Evolutionary conservation across 1,140 invertebrate species (phyloP).

Genomic region (Nasonia giraulti): DNA sequence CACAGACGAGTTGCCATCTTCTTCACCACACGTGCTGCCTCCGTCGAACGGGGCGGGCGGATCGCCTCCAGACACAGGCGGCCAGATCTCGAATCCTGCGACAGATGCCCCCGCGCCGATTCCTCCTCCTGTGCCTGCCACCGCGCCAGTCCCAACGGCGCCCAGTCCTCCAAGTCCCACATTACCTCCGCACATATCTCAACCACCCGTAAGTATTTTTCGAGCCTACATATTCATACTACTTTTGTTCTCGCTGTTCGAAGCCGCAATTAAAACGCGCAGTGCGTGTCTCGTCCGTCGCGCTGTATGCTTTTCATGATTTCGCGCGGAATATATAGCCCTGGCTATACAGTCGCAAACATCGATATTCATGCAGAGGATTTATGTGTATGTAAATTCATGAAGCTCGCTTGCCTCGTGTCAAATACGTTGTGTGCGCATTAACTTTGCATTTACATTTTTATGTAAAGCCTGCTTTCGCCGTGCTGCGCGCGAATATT

Average conservation of each 20-base stretch:
- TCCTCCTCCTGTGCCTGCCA: slow-evolving; percentile 72
- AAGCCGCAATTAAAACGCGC: neutral
- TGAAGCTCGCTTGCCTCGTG: neutral
- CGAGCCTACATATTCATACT: neutral
- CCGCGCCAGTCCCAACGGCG: slow-evolving; percentile 72
- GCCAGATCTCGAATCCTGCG: slow-evolving; percentile 73
- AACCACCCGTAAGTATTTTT: slow-evolving; percentile 70
- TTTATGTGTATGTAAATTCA: slow-evolving; percentile 23
- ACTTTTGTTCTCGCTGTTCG: neutral
- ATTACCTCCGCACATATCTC: slow-evolving; percentile 73
- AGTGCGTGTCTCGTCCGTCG: neutral
- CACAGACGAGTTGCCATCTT: slow-evolving; percentile 73
- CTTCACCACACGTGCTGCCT: slow-evolving; percentile 75
- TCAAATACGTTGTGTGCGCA: neutral
- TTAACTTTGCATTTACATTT: slow-evolving; percentile 20
- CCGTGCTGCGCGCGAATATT: too few relatives aligned
- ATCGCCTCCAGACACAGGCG: slow-evolving; percentile 72
- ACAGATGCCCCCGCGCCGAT: slow-evolving; percentile 73
- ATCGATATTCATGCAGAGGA: slow-evolving; percentile 1
- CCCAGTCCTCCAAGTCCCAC: slow-evolving; percentile 74
- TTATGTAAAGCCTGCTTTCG: too few relatives aligned
- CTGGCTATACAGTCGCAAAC: neutral
- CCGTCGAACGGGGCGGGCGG: slow-evolving; percentile 73
- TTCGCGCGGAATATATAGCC: slow-evolving; percentile 1
- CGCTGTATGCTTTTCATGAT: neutral